Evolutionary conservation across 1,140 invertebrate species (phyloP).

Genomic region (Brachionus paranguensis): DNA sequence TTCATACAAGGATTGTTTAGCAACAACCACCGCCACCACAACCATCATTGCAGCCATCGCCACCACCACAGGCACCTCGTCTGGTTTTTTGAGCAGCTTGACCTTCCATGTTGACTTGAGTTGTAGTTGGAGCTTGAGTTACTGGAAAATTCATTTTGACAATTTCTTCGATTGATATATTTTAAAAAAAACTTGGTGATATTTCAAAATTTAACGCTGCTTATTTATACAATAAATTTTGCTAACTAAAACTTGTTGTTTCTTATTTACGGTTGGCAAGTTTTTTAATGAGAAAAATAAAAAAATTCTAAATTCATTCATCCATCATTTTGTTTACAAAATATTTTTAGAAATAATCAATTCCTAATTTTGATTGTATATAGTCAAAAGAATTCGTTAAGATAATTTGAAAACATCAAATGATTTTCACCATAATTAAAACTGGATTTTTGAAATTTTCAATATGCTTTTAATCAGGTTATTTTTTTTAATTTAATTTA

Average conservation of each 20-base stretch:
- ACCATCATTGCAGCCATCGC: background rate
- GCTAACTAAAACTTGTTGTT: background rate
- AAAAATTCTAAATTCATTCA: background rate
- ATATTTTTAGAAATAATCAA: background rate
- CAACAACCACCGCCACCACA: background rate
- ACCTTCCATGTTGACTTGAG: background rate
- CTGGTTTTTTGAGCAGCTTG: background rate
- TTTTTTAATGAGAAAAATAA: background rate
- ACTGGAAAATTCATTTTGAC: background rate
- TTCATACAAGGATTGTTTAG: too few species aligned
- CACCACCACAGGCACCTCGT: background rate
- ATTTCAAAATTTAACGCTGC: background rate
- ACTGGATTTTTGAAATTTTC: too few species aligned
- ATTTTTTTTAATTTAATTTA: too few species aligned
- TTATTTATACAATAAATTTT: background rate
- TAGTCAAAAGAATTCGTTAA: background rate
- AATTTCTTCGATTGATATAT: background rate
- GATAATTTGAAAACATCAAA: background rate
- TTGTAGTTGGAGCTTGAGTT: slow-evolving; percentile 6
- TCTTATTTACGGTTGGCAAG: background rate
- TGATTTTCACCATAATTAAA: background rate
- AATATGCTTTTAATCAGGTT: too few species aligned
- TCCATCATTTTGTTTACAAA: background rate
- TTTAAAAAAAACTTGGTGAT: background rate
- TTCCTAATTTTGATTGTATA: background rate